Percentiles rank a stretch among this genome's conserved stretches.
These are phyloP conservation scores for Eolophus roseicapilla DNA, from an alignment of 2,113 vertebrate genomes.

Conservation along the genomic window DNA sequence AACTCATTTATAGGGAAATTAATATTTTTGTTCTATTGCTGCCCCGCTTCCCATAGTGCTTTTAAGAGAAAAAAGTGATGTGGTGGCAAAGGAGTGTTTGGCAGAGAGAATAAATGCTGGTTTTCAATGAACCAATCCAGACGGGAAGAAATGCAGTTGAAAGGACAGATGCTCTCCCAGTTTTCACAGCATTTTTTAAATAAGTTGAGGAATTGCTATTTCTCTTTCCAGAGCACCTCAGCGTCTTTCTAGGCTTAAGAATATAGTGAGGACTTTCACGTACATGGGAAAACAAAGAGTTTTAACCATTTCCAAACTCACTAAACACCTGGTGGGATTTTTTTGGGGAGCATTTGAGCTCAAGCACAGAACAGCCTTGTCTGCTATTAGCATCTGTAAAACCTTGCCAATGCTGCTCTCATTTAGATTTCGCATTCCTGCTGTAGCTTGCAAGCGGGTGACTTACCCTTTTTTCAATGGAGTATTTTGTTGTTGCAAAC, in stretches of 20 bases:
- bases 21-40: neutral
- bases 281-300: neutral
- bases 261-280: neutral
- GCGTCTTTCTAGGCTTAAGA: neutral
- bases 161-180: neutral
- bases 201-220: neutral
- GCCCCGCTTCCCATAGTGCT: accelerated
- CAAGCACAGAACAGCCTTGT: neutral
- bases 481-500: neutral
- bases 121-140: neutral
- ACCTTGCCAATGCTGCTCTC: neutral
- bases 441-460: neutral
- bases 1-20: neutral
- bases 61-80: neutral
- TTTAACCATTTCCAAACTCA: neutral
- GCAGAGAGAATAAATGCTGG: neutral
- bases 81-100: neutral
- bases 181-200: neutral
- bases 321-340: neutral
- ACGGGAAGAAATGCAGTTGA: neutral
- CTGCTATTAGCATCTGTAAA: neutral
- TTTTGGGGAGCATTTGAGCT: neutral
- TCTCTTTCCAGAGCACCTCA: neutral
- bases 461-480: neutral
- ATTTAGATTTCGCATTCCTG: neutral